Conservation (phyloP, 2,797 vertebrate species). For the Acrocephalus scirpaceus region DNA sequence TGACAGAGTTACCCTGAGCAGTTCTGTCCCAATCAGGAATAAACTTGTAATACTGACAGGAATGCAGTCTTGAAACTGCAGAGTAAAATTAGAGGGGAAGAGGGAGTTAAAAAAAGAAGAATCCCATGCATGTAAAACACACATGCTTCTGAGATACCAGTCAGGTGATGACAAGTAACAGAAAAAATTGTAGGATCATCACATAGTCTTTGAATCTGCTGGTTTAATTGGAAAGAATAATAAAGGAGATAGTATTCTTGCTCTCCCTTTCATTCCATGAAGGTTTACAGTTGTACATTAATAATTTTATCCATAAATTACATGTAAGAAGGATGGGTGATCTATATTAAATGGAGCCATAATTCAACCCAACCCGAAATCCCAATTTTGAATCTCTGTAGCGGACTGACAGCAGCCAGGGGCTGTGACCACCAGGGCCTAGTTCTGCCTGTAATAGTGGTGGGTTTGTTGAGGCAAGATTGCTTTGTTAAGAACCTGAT, state of each 20-base stretch:
- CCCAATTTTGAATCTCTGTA: background rate
- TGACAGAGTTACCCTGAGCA: background rate
- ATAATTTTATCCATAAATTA: background rate
- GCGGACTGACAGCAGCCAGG: background rate
- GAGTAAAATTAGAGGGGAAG: background rate
- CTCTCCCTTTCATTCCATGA: background rate
- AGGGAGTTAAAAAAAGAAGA: background rate
- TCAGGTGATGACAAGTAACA: background rate
- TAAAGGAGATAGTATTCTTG: background rate
- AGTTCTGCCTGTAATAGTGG: background rate
- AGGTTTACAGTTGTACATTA: background rate
- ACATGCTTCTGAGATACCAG: background rate
- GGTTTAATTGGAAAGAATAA: background rate
- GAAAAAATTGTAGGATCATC: background rate
- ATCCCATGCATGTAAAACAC: background rate
- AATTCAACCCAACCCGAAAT: background rate
- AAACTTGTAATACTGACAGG: background rate
- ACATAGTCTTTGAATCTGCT: background rate
- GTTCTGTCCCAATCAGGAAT: background rate
- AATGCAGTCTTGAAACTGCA: background rate
- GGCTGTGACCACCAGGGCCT: background rate
- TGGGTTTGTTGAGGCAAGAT: background rate
- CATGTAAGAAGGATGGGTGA: background rate
- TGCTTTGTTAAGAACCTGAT: background rate
- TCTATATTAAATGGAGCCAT: background rate